These are phyloP conservation scores for Ylistrum balloti DNA, from an alignment of 1,140 invertebrate genomes.

Conservation along the genomic window DNA sequence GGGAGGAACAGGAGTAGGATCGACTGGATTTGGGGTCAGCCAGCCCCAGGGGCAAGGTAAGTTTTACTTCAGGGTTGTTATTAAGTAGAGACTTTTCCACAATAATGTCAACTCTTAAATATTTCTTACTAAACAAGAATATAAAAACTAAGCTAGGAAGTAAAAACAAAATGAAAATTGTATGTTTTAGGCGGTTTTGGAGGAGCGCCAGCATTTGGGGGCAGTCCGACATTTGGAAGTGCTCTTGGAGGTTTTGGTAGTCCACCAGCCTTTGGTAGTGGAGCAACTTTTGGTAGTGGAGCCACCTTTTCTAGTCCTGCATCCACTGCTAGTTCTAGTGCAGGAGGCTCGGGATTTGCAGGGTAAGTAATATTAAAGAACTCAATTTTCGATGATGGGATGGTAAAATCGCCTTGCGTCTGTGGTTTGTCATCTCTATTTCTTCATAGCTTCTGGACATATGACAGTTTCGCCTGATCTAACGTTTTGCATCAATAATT, in stretches of 20 bases:
- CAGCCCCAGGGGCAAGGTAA: slow-evolving; percentile 42
- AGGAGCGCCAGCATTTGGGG: slow-evolving; percentile 66
- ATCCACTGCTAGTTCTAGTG: not conserved
- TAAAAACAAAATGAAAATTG: not conserved
- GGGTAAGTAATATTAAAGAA: too few species aligned
- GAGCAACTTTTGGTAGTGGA: slow-evolving; percentile 62
- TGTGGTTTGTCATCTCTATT: too few species aligned
- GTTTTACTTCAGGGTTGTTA: not conserved
- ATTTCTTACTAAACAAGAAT: not conserved
- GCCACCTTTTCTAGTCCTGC: slow-evolving; percentile 63
- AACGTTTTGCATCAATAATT: too few species aligned
- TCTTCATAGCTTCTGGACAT: too few species aligned
- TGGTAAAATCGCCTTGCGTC: too few species aligned
- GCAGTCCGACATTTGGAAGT: slow-evolving; percentile 64
- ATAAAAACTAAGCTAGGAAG: not conserved
- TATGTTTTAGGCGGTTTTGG: slow-evolving; percentile 59
- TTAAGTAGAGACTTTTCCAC: not conserved
- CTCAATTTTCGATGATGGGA: too few species aligned
- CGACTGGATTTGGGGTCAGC: slow-evolving; percentile 66
- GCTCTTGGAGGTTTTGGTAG: slow-evolving; percentile 63
- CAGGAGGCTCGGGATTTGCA: slow-evolving; percentile 62
- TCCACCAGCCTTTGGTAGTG: slow-evolving; percentile 63
- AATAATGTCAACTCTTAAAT: not conserved
- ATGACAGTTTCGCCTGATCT: too few species aligned
- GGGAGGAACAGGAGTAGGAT: slow-evolving; percentile 64